These are phyloP conservation scores for Pteronotus mesoamericanus DNA, from an alignment of 2,797 vertebrate genomes.

Conservation along the genomic window DNA sequence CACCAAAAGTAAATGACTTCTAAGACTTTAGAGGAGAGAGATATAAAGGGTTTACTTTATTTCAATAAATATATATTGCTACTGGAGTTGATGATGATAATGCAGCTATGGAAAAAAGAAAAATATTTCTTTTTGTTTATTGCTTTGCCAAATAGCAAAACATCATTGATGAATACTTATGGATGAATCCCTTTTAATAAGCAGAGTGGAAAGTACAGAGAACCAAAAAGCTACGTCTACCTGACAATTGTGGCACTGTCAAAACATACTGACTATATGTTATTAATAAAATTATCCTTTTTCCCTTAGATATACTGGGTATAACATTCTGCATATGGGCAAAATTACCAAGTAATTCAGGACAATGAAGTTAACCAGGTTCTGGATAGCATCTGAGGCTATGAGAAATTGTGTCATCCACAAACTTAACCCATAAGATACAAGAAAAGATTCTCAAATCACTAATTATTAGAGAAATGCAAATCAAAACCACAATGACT, in stretches of 20 bases:
- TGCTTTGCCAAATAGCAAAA: neutral
- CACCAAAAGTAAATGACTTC: neutral
- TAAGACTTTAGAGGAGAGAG: neutral
- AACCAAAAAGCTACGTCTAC: neutral
- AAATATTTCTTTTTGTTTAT: neutral
- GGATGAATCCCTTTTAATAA: neutral
- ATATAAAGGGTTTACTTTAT: neutral
- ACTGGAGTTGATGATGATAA: neutral
- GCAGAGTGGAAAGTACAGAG: neutral
- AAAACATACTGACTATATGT: neutral
- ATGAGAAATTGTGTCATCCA: neutral
- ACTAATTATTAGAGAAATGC: neutral
- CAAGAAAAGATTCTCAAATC: neutral
- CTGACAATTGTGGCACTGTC: neutral
- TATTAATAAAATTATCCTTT: neutral
- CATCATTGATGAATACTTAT: neutral
- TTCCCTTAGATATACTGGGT: neutral
- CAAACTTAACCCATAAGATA: neutral
- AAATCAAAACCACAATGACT: neutral
- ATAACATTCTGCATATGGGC: neutral
- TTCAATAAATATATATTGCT: neutral
- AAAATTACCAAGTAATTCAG: neutral
- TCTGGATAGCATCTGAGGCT: neutral
- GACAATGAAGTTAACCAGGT: neutral
- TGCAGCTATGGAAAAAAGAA: neutral